Conservation (phyloP, 2,888 invertebrate species). For the Eupelmus urozonus region DNA sequence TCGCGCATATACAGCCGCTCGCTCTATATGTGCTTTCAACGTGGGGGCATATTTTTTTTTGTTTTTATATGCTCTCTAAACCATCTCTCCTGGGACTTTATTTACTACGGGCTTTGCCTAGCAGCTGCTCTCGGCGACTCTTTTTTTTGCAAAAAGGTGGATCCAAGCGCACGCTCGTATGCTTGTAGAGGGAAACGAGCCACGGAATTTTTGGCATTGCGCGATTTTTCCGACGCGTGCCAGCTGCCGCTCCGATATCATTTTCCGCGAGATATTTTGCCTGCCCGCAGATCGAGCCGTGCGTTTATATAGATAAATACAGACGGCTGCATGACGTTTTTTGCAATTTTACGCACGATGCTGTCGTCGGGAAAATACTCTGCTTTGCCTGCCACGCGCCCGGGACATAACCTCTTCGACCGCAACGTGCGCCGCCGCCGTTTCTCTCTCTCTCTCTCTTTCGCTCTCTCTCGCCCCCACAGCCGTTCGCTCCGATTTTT, state of each 20-base stretch:
- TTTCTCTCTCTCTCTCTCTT: constrained; percentile 3
- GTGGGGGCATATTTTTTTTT: background rate
- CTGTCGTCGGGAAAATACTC: background rate
- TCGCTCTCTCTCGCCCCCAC: constrained; percentile 12
- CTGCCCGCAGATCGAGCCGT: background rate
- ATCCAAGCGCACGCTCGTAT: background rate
- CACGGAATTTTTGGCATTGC: constrained; percentile 37
- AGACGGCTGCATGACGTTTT: background rate
- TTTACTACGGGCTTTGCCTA: no score
- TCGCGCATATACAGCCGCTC: no score
- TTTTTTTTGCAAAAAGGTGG: no score
- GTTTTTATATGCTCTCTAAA: background rate
- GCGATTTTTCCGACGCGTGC: constrained; percentile 1
- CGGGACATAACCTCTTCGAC: constrained; percentile 50
- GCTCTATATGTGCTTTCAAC: no score
- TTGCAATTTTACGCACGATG: background rate
- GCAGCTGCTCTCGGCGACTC: no score
- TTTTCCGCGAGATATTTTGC: constrained; percentile 11
- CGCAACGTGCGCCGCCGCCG: constrained; percentile 23
- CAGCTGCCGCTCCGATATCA: background rate
- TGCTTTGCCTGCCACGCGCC: constrained; percentile 50
- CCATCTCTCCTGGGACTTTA: no score
- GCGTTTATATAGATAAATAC: background rate
- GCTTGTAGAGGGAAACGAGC: background rate
- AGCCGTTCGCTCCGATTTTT: constrained; percentile 23